Evolutionary conservation across 2,888 invertebrate species (phyloP).

Genomic region (Byasa hedistus): DNA sequence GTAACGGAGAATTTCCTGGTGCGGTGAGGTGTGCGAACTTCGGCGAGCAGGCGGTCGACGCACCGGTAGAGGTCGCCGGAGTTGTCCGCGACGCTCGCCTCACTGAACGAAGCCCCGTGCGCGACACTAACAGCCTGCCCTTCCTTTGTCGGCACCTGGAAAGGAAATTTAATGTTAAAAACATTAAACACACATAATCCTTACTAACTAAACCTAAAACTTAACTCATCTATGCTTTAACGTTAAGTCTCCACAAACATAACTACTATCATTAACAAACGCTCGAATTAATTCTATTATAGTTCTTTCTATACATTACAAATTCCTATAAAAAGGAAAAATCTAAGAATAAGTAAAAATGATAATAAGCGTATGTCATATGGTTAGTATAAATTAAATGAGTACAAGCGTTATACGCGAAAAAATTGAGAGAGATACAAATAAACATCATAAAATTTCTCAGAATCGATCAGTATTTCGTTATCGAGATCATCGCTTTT

Average conservation of each 20-base stretch:
- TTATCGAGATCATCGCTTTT: conserved; percentile 11
- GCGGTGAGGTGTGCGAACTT: conserved; percentile 82
- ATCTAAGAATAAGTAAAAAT: neutral
- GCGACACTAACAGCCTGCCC: conserved; percentile 84
- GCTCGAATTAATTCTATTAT: neutral
- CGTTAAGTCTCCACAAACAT: neutral
- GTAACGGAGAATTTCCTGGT: conserved; percentile 87
- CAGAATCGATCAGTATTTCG: conserved; percentile 8
- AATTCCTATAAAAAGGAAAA: no score
- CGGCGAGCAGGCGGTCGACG: conserved; percentile 84
- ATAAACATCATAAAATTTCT: conserved; percentile 17
- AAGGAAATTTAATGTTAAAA: neutral
- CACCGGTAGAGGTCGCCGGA: conserved; percentile 86
- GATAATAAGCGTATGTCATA: neutral
- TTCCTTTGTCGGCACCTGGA: conserved; percentile 85
- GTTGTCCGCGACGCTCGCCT: conserved; percentile 91
- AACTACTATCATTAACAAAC: neutral
- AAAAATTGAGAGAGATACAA: conserved; percentile 12
- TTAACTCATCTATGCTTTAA: no score
- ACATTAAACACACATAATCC: no score
- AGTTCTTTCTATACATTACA: neutral
- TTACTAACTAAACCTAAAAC: no score
- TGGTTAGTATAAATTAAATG: neutral
- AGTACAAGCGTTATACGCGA: conserved; percentile 1
- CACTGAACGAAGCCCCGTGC: conserved; percentile 86